Conservation (phyloP, 2,888 invertebrate genomes). For the Callyntrura guangdongensis region DNA sequence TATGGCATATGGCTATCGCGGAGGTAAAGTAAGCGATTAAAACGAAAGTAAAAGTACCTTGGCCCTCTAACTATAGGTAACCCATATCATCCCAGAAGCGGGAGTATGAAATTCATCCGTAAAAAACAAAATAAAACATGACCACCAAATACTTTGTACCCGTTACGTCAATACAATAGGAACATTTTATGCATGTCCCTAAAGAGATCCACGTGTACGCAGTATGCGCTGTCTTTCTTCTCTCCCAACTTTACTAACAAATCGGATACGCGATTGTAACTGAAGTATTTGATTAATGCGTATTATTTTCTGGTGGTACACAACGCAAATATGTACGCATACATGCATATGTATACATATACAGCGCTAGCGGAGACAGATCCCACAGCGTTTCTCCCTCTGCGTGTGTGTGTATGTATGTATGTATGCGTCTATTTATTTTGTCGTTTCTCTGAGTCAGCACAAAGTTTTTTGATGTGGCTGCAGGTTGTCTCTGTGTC, state of each 20-base stretch:
- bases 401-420: too few species aligned
- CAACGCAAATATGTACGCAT: constrained; percentile 2
- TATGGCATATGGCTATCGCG: not conserved
- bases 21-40: constrained; percentile 30
- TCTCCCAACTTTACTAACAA: not conserved
- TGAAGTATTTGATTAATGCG: constrained; percentile 59
- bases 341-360: too few species aligned
- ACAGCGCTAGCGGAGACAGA: constrained; percentile 2
- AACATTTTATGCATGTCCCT: not conserved
- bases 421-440: constrained; percentile 27
- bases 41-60: not conserved
- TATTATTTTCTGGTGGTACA: constrained; percentile 37
- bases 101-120: not conserved
- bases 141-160: not conserved
- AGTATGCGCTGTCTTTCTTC: not conserved
- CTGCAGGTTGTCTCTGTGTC: not conserved
- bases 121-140: not conserved
- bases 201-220: not conserved
- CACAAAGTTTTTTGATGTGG: constrained; percentile 1
- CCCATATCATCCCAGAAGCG: too few species aligned
- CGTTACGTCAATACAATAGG: not conserved
- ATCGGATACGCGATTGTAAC: constrained; percentile 15
- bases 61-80: too few species aligned
- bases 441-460: not conserved
- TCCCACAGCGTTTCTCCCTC: constrained; percentile 18